phyloP scores from a whole-genome alignment of 1,140 invertebrate species.

The Heterodera carotae region DNA sequence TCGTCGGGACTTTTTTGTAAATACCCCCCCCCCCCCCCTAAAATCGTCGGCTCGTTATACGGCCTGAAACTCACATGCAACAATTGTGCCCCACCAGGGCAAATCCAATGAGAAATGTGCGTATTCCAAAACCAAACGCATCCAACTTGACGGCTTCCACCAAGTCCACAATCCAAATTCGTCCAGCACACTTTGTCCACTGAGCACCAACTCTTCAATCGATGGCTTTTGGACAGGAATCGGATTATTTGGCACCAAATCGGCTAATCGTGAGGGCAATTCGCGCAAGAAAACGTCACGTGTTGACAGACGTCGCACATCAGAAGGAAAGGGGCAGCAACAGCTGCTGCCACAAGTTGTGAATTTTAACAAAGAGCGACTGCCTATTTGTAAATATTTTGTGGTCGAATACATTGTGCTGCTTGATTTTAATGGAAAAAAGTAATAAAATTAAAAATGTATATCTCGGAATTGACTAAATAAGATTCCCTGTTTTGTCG shows the following conservation, averaged over 20 bases:
- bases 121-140: conserved; percentile 44
- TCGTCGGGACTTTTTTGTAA: too few relatives aligned
- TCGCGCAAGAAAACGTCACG: background rate
- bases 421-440: too few relatives aligned
- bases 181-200: conserved; percentile 43
- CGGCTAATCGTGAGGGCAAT: background rate
- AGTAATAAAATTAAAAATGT: background rate
- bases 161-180: conserved; percentile 45
- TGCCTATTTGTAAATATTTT: background rate
- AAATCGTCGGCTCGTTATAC: too few relatives aligned
- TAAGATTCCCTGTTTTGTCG: too few relatives aligned
- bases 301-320: background rate
- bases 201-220: conserved; percentile 38
- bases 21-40: too few relatives aligned
- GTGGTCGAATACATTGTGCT: background rate
- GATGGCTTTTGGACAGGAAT: conserved; percentile 19
- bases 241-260: background rate
- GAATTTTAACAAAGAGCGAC: background rate
- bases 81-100: conserved; percentile 49
- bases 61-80: conserved; percentile 39
- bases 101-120: conserved; percentile 41
- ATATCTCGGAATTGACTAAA: too few relatives aligned
- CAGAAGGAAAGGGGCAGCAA: too few relatives aligned
- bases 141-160: conserved; percentile 49
- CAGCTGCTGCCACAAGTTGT: background rate